phyloP scores from a whole-genome alignment of 1,140 invertebrate genomes.

The Matsumurasca onukii region DNA sequence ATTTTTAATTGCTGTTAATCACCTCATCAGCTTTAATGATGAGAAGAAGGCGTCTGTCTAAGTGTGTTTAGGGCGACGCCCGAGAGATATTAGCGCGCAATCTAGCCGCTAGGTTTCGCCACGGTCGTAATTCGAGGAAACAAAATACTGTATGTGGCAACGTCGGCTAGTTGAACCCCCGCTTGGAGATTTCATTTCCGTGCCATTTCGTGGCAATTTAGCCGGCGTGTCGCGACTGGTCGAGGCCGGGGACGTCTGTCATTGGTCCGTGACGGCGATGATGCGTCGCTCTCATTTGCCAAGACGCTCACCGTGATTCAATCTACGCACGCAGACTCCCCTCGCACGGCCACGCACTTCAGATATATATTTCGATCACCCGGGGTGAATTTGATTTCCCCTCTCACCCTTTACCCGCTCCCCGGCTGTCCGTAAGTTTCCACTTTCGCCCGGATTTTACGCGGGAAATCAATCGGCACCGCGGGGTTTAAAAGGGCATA shows the following conservation, averaged over 20 bases:
- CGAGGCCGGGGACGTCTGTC: neutral
- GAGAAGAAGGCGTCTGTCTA: too few species aligned
- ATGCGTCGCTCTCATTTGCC: too few species aligned
- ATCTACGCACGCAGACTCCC: neutral
- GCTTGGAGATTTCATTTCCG: conserved; percentile 16
- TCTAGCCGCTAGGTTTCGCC: conserved; percentile 1
- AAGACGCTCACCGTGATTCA: neutral
- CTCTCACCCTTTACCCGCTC: neutral
- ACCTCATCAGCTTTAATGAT: too few species aligned
- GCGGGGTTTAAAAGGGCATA: too few species aligned
- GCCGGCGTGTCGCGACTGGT: conserved; percentile 1
- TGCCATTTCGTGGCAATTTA: conserved; percentile 22
- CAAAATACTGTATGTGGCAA: neutral
- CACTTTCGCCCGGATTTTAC: too few species aligned
- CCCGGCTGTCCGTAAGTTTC: too few species aligned
- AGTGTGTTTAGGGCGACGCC: neutral
- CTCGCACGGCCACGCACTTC: neutral
- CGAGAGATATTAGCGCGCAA: conserved; percentile 9
- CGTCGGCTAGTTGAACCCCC: neutral
- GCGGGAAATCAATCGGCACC: too few species aligned
- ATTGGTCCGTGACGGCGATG: conserved; percentile 1
- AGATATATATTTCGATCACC: neutral
- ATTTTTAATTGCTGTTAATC: too few species aligned
- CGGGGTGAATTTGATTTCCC: neutral
- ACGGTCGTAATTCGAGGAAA: neutral